Evolutionary conservation across 1,140 invertebrate genomes (phyloP), one percentile per base, ranked within the genome.

Genomic region (Myzus persicae): DNA sequence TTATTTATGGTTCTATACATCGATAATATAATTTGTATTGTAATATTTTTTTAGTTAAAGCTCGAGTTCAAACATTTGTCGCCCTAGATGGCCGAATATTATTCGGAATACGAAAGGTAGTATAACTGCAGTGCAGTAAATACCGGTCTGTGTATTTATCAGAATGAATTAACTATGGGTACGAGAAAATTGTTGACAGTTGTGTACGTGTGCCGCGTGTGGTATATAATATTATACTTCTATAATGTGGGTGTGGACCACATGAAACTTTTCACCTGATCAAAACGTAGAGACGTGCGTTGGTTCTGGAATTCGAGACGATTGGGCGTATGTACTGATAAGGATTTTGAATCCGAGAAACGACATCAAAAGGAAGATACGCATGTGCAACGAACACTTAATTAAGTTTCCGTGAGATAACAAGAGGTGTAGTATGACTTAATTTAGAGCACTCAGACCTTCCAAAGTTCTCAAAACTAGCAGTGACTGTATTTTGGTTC

Each of bases 81-180:
- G 14, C 6, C 59, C 31, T 5, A n/a, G 0, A 0, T 5, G 14
- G 20, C 4, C 4, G 87, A 48, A n/a, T 51, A 9, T 46, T 51
- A 9, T 48, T 51, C 36, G 18, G 6, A 87, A 46, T 48, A 22
- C 18, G 44, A 18, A 2, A 1, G 7, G 18, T 18, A 36, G 85
- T 87, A 8, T 22, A 36, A 14, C 54, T 6, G 22, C 54, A 24
- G 11, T 81, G 81, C 24, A 24, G 22, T 24, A 42, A 87, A 8
- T 88, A 8, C 7, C 6, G 11, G 31, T 2, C 20, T 51, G n/a
- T 89, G 44, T 38, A 89, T 89, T 89, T 38, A 36, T 88, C 24
- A 26, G 36, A 89, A 54, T 89, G 88, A 54, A 89, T 89, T 51
- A 89, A 89, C 87, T 48, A 76, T 48, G 46, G 31, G 59, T 76